These are phyloP conservation scores for Falco concolor DNA, from an alignment of 2,797 vertebrate species.

Conservation along the genomic window DNA sequence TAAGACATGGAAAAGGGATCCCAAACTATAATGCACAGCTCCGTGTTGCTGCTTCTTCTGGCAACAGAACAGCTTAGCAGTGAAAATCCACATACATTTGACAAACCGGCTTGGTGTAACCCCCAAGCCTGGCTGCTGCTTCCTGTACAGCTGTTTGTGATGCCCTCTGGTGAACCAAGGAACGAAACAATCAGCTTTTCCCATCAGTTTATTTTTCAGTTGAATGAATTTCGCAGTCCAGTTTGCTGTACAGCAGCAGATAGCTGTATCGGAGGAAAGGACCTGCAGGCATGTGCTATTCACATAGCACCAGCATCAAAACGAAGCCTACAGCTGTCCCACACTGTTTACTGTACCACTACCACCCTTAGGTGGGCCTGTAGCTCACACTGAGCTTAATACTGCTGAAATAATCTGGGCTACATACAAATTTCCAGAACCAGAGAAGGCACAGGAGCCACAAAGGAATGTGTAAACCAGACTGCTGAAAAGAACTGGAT, in stretches of 20 bases:
- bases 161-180: neutral
- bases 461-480: neutral
- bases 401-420: neutral
- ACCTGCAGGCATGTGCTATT: neutral
- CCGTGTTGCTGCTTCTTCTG: neutral
- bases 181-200: neutral
- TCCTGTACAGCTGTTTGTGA: neutral
- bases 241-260: neutral
- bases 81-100: neutral
- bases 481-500: neutral
- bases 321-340: neutral
- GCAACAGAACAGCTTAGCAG: neutral
- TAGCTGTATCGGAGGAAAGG: neutral
- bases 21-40: neutral
- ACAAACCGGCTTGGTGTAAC: neutral
- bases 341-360: accelerated
- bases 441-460: neutral
- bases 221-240: neutral
- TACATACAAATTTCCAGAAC: neutral
- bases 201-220: neutral
- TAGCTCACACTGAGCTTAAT: neutral
- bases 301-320: neutral
- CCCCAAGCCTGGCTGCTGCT: neutral
- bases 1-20: neutral
- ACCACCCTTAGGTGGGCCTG: neutral